Evolutionary conservation across 2,113 vertebrate genomes (phyloP), one percentile per base, ranked within the genome.

Genomic region (Nothobranchius furzeri): DNA sequence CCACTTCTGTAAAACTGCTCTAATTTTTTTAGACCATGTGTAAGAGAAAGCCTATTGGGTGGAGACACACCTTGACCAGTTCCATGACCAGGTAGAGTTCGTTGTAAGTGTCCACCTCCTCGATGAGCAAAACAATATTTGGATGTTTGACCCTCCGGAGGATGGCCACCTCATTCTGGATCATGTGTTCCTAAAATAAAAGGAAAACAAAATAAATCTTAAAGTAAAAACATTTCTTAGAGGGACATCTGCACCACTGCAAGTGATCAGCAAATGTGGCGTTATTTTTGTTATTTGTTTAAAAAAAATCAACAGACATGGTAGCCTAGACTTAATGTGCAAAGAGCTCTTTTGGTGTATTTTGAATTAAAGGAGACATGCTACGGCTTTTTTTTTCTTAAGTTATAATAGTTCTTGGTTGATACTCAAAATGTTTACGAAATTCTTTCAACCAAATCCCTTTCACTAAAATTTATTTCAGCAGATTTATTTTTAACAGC

Each of bases 51-150:
- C 30, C 2, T 20, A 1, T 2, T 37, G 37, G 1, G 37, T 40
- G 9, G 40, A 64, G 15, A 81, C 91, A 15, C 55, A 99, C 97
- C 94, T 99, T 98, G 60, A 99, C 98, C 79, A 99, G 93, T 82
- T 99, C 98, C 98, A 99, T 99, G 81, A 99, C 96, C 69, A 99
- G 94, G 71, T 99, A 99, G 40, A 99, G 93, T 40, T 99, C 96
- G 8, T 88, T 95, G 56, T 98, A 97, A 72, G 98, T 96, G 80
- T 99, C 98, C 95, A 99, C 93, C 84, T 99, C 98, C 75, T 99
- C 98, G 3, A 99, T 98, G 67, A 99, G 93, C 78, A 99, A 95
- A 37, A 99, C 96, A 2, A 99, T 95, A 69, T 99, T 99, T 67
- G 98, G 98, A 73, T 99, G 98, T 77, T 99, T 99, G 79, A 99